Conservation (phyloP, 2,797 vertebrate genomes). For the Neomorphus geoffroyi region DNA sequence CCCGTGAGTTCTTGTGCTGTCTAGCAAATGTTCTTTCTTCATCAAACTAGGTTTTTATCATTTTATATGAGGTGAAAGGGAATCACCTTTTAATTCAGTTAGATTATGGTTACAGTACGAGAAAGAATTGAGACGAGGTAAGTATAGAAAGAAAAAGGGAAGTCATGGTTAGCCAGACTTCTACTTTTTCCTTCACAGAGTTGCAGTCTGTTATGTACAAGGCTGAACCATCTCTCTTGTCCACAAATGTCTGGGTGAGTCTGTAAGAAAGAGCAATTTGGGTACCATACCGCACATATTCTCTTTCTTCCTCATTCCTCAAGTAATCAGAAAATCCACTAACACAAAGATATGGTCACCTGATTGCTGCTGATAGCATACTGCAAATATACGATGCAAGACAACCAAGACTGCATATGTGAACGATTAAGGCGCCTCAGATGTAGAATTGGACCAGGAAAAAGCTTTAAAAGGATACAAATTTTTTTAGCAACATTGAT, state of each 20-base stretch:
- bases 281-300: not conserved
- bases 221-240: not conserved
- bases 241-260: not conserved
- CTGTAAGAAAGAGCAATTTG: not conserved
- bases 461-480: not conserved
- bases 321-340: not conserved
- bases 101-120: not conserved
- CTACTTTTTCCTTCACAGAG: not conserved
- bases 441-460: not conserved
- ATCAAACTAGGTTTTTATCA: not conserved
- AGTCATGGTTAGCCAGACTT: not conserved
- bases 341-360: not conserved
- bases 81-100: not conserved
- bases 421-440: not conserved
- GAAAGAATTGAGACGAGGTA: not conserved
- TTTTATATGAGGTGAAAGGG: not conserved
- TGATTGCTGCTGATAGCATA: not conserved
- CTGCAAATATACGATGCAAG: not conserved
- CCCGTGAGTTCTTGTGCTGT: not conserved
- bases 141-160: not conserved
- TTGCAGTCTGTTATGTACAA: not conserved
- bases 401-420: not conserved
- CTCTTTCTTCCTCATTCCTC: not conserved
- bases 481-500: not conserved
- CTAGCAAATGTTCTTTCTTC: not conserved